These are phyloP conservation scores for Calliopum simillimum DNA, from an alignment of 2,888 invertebrate genomes.

Conservation along the genomic window DNA sequence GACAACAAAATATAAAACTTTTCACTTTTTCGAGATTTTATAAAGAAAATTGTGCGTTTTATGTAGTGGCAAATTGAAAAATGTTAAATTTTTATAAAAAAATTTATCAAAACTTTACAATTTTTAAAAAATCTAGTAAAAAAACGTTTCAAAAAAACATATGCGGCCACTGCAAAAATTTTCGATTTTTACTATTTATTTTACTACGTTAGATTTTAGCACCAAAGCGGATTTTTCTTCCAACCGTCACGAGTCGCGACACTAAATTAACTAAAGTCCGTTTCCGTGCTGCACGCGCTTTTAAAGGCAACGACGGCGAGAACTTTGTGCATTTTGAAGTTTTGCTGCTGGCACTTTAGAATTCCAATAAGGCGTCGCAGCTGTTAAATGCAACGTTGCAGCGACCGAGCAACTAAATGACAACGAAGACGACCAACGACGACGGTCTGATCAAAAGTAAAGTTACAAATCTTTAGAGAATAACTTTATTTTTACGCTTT, in stretches of 20 bases:
- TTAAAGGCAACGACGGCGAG: conserved; percentile 19
- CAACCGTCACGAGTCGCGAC: conserved; percentile 14
- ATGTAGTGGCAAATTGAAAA: too few relatives aligned
- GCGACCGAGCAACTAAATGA: background rate
- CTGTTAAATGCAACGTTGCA: too few relatives aligned
- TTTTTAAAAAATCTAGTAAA: background rate
- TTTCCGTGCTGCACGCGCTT: conserved; percentile 29
- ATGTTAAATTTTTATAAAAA: too few relatives aligned
- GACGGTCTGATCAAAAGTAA: background rate
- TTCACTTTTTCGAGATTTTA: too few relatives aligned
- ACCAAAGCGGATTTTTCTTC: background rate
- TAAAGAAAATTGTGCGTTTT: too few relatives aligned
- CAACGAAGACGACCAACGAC: conserved; percentile 5
- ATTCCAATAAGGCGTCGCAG: background rate
- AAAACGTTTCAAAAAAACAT: too few relatives aligned
- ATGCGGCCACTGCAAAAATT: too few relatives aligned
- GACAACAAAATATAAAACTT: too few relatives aligned
- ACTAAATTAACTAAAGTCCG: conserved; percentile 34
- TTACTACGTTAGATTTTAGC: background rate
- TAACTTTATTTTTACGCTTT: background rate
- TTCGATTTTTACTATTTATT: background rate
- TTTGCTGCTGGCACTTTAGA: background rate
- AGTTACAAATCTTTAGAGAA: background rate
- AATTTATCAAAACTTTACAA: background rate
- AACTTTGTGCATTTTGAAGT: background rate